Evolutionary conservation across 2,113 vertebrate species (phyloP).

Genomic region (Gallinago paraguaiae): DNA sequence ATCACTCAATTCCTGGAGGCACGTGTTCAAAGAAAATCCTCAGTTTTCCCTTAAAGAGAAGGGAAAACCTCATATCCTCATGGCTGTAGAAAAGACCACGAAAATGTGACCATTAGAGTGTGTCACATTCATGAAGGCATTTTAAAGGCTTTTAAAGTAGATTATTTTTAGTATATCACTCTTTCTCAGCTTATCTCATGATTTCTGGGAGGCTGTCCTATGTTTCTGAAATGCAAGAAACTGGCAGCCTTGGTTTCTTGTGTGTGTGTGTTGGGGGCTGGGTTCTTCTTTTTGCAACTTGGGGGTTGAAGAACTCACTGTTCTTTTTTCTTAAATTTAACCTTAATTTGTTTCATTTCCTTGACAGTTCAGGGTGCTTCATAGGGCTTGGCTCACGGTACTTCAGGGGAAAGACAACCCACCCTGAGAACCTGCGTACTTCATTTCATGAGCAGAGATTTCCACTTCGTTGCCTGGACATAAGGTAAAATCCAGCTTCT

Average conservation of each 20-base stretch:
- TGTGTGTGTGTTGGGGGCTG: not conserved
- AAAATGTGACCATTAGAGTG: not conserved
- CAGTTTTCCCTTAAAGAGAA: not conserved
- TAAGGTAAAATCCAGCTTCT: not conserved
- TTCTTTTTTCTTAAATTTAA: not conserved
- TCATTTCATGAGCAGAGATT: not conserved
- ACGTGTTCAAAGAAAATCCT: not conserved
- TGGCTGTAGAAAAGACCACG: not conserved
- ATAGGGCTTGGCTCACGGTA: not conserved
- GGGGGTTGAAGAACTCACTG: not conserved
- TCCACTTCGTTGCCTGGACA: not conserved
- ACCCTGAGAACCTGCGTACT: not conserved
- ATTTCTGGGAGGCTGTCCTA: not conserved
- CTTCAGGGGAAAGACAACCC: not conserved
- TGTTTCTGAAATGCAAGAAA: not conserved
- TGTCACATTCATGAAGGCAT: not conserved
- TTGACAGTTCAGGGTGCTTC: not conserved
- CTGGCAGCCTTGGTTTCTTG: not conserved
- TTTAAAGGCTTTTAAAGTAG: not conserved
- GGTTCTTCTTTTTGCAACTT: not conserved
- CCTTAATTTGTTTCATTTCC: not conserved
- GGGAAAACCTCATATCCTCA: not conserved
- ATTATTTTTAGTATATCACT: not conserved
- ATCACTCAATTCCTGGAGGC: not conserved
- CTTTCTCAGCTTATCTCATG: not conserved